Percentiles rank a stretch among this genome's conserved stretches.
Conservation (phyloP, 2,113 vertebrate species). For the Calidris pugnax region DNA sequence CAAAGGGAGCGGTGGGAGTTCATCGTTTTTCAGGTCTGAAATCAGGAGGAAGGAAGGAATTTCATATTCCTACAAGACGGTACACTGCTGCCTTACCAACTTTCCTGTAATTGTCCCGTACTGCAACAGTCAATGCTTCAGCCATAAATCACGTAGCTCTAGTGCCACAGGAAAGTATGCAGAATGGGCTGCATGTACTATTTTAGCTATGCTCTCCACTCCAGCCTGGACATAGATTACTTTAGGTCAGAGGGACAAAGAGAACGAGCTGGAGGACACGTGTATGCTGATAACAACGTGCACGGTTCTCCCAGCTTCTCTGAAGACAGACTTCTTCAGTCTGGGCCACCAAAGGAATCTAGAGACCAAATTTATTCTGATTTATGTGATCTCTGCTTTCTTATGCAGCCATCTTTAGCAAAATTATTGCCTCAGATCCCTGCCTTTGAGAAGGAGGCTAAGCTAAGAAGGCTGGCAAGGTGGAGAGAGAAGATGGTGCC, state of each 20-base stretch:
- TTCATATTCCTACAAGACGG: background rate
- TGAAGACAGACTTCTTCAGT: background rate
- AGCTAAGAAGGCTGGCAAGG: slow-evolving; percentile 2
- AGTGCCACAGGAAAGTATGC: slow-evolving; percentile 18
- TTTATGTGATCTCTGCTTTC: background rate
- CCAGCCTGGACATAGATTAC: background rate
- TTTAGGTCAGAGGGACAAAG: slow-evolving; percentile 7
- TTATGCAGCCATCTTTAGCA: background rate
- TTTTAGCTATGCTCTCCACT: background rate
- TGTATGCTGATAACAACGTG: background rate
- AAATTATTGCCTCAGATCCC: background rate
- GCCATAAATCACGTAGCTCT: slow-evolving; percentile 9
- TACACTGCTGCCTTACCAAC: background rate
- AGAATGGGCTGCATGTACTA: background rate
- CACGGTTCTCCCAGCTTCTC: background rate
- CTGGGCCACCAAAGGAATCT: background rate
- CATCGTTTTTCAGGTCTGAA: background rate
- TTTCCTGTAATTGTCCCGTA: slow-evolving; percentile 14
- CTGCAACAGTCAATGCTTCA: background rate
- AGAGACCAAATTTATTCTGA: background rate
- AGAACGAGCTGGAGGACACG: background rate
- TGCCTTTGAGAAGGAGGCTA: slow-evolving; percentile 7
- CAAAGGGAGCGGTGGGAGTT: background rate
- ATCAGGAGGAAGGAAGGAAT: slow-evolving; percentile 19
- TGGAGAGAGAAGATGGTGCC: slow-evolving; percentile 3